Evolutionary conservation across 2,113 vertebrate genomes (phyloP).

Genomic region (Meleagris gallopavo): DNA sequence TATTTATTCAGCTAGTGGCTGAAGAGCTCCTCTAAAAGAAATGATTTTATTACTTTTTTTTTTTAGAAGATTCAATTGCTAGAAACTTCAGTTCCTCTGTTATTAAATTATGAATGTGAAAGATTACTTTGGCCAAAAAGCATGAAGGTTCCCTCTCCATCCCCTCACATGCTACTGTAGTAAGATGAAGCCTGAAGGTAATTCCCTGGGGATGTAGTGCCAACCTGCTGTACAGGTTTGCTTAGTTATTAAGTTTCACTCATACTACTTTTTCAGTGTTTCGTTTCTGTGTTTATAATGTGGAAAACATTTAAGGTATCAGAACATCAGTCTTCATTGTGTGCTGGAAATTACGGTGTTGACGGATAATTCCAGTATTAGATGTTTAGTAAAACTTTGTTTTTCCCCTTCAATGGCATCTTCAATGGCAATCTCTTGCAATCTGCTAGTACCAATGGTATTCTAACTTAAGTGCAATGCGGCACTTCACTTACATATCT

Average conservation of each 20-base stretch:
- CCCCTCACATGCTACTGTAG: background rate
- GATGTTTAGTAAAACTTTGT: background rate
- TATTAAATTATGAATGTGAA: background rate
- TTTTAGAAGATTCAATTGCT: background rate
- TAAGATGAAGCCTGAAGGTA: background rate
- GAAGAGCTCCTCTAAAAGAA: background rate
- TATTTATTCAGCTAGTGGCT: background rate
- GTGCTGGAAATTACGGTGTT: background rate
- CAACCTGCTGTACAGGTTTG: background rate
- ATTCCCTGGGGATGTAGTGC: background rate
- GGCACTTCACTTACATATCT: fast-evolving
- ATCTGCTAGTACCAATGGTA: background rate
- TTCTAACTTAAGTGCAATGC: fast-evolving
- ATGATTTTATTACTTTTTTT: background rate
- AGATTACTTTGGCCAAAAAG: background rate
- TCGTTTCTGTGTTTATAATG: background rate
- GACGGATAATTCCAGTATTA: background rate
- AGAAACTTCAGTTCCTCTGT: background rate
- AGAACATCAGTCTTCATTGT: background rate
- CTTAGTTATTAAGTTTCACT: background rate
- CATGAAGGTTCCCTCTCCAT: background rate
- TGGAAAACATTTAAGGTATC: background rate
- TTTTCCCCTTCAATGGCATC: background rate
- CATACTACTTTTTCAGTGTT: background rate
- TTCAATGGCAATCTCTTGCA: background rate